Evolutionary conservation across 92 coral and sea anemone species (phyloP).

Genomic region (Chrysogorgia sp.): DNA sequence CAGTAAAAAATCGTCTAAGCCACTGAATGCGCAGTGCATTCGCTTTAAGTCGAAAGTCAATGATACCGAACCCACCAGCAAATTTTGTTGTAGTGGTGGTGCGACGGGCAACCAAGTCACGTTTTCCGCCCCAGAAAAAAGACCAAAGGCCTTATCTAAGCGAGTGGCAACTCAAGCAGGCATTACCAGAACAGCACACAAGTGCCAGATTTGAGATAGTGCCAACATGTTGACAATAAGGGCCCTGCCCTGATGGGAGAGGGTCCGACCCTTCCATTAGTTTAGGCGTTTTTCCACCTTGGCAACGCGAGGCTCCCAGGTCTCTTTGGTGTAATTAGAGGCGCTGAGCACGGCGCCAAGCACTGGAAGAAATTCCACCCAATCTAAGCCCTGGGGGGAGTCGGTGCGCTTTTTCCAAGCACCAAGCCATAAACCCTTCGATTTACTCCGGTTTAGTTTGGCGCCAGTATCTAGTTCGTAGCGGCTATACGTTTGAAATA

Average conservation of each 20-base stretch:
- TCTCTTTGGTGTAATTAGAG: background rate
- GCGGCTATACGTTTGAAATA: background rate
- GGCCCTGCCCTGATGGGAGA: slow-evolving; percentile 37
- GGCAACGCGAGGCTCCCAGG: slow-evolving; percentile 23
- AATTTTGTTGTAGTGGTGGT: slow-evolving; percentile 7
- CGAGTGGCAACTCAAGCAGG: slow-evolving; percentile 16
- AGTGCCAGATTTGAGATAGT: slow-evolving; percentile 23
- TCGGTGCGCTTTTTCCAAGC: slow-evolving; percentile 42
- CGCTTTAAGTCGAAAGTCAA: slow-evolving; percentile 43
- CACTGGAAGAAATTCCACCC: slow-evolving; percentile 41
- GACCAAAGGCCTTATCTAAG: slow-evolving; percentile 22
- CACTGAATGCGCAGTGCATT: slow-evolving; percentile 26
- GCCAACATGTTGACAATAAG: slow-evolving; percentile 20
- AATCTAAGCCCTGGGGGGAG: slow-evolving; percentile 43
- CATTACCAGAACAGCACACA: slow-evolving; percentile 15
- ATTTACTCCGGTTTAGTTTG: slow-evolving; percentile 6
- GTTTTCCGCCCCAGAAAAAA: slow-evolving; percentile 13
- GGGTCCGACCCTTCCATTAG: slow-evolving; percentile 22
- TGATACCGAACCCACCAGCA: slow-evolving; percentile 43
- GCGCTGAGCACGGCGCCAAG: slow-evolving; percentile 28
- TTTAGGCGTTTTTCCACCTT: slow-evolving; percentile 24
- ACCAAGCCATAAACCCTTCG: slow-evolving; percentile 7
- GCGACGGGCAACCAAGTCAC: slow-evolving; percentile 15
- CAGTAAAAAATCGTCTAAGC: slow-evolving; percentile 28
- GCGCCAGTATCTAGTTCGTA: slow-evolving; percentile 59